Evolutionary conservation across 2,888 invertebrate species (phyloP), one percentile per base, ranked within the genome.

Genomic region (Scrobipalpa costella): DNA sequence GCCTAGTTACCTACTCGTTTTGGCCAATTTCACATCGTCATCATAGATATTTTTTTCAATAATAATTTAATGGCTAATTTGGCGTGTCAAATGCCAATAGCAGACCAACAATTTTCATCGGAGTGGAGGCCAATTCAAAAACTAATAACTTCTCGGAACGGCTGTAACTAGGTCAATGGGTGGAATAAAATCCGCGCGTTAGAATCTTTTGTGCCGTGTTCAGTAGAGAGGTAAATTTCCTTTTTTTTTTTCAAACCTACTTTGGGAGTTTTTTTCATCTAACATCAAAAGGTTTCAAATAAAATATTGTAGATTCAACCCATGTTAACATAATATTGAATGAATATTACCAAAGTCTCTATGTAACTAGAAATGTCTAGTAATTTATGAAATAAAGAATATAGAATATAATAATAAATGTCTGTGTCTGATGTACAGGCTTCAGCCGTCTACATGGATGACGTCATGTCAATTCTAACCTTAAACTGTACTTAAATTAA

Each of bases 41-140:
- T 52, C 21, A 21, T 21, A 52, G 50, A n/a, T n/a, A n/a, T n/a
- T 7, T 44, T 44, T 59, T 59, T 44, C 17, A 44, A 11, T 33
- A 44, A 59, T 59, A 59, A 59, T 59, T 59, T 59, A 44, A 59
- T 36, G 15, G 36, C 50, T 55, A 61, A 61, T 63, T 63, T 33
- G 27, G 62, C 64, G 58, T 64, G 64, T 62, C 64, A 64, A 66
- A 68, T 61, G 63, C 62, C 61, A 65, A 68, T 65, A 62, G 57
- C 40, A 19, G 47, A 62, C 57, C 64, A 61, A 58, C 65, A 64
- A 63, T 63, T 65, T 65, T 36, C 61, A 58, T 52, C 62, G 60
- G 57, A 62, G 58, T 63, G 62, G 62, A 63, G 63, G 63, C 57
- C 65, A 64, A 65, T 65, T 66, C 65, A 63, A 66, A 64, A 68